phyloP scores from a whole-genome alignment of 2,797 vertebrate genomes.

The Argyrosomus regius region DNA sequence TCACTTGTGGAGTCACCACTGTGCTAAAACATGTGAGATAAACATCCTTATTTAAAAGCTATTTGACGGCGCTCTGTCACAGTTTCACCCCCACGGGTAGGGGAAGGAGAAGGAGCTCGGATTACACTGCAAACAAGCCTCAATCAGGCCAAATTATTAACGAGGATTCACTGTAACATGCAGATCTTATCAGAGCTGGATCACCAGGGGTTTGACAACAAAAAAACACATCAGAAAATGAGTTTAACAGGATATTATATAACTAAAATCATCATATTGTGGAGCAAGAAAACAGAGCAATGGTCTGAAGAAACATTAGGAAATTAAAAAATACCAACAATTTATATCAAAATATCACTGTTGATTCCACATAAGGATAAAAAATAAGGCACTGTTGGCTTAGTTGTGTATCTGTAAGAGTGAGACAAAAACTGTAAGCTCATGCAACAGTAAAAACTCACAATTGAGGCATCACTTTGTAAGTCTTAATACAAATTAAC shows the following conservation, averaged over 20 bases:
- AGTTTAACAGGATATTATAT: background rate
- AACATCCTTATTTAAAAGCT: conserved; percentile 56
- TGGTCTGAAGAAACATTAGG: background rate
- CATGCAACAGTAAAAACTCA: background rate
- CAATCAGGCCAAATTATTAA: conserved; percentile 65
- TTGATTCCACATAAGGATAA: background rate
- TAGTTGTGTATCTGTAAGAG: no score
- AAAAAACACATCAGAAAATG: background rate
- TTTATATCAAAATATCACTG: background rate
- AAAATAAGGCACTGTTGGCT: background rate
- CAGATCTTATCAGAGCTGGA: conserved; percentile 55
- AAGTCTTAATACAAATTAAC: background rate
- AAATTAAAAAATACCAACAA: background rate
- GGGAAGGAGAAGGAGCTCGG: conserved; percentile 35
- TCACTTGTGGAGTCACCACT: conserved; percentile 9
- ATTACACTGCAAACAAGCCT: conserved; percentile 69
- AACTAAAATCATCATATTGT: background rate
- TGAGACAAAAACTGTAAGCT: background rate
- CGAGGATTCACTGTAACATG: conserved; percentile 53
- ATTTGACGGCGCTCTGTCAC: conserved; percentile 16
- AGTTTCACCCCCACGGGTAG: background rate
- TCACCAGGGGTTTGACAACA: conserved; percentile 27
- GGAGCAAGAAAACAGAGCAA: background rate
- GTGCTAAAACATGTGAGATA: conserved; percentile 26
- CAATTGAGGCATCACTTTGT: background rate